Conservation (phyloP, 2,113 vertebrate species). For the Pachypanchax playfairii region DNA sequence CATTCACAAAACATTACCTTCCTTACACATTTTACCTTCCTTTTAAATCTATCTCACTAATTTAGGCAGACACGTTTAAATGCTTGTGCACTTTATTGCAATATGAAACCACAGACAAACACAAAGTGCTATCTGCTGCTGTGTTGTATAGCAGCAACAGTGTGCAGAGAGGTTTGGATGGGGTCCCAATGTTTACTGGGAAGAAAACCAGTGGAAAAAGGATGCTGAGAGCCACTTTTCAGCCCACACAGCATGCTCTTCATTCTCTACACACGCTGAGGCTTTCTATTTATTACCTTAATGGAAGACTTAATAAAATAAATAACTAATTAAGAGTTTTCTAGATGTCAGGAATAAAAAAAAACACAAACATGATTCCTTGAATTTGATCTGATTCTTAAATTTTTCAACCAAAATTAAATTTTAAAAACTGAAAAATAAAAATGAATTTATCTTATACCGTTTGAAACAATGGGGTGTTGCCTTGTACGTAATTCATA, state of each 20-base stretch:
- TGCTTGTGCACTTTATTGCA: slow-evolving; percentile 6
- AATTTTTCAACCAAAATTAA: too few species aligned
- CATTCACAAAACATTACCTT: slow-evolving; percentile 62
- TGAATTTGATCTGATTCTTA: too few species aligned
- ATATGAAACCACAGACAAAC: slow-evolving; percentile 3
- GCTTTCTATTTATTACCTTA: not conserved
- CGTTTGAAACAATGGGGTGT: too few species aligned
- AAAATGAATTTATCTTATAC: too few species aligned
- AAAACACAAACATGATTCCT: not conserved
- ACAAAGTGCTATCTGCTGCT: slow-evolving; percentile 1
- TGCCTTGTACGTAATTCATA: too few species aligned
- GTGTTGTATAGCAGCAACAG: slow-evolving; percentile 28
- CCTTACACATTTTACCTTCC: slow-evolving; percentile 38
- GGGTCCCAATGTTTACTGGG: slow-evolving; percentile 42
- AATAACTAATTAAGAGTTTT: not conserved
- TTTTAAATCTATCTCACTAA: slow-evolving; percentile 39
- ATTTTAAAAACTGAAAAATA: too few species aligned
- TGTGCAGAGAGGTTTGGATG: slow-evolving; percentile 45
- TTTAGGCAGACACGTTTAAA: slow-evolving; percentile 15
- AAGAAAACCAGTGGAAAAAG: slow-evolving; percentile 31
- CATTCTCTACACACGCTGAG: slow-evolving; percentile 11
- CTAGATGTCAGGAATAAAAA: slow-evolving; percentile 15
- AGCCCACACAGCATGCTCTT: slow-evolving; percentile 38
- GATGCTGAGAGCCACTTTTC: slow-evolving; percentile 36
- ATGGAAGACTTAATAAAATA: not conserved